A percentile compares a stretch with the other conserved stretches of the same genome.
These are phyloP conservation scores for Scylla paramamosain DNA, from an alignment of 1,140 invertebrate species.

Conservation along the genomic window DNA sequence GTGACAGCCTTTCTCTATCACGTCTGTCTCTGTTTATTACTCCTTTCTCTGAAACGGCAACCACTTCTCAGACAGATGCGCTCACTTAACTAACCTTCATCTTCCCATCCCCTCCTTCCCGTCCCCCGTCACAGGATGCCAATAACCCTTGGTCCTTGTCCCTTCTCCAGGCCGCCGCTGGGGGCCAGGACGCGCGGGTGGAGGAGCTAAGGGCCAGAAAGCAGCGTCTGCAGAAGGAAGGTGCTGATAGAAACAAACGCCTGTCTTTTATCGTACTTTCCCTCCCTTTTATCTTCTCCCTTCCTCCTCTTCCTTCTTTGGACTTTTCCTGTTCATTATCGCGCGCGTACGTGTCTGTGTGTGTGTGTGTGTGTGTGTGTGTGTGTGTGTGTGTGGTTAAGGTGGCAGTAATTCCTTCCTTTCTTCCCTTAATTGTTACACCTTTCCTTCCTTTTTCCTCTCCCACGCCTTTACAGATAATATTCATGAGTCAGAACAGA, in stretches of 20 bases:
- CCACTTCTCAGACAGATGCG: neutral
- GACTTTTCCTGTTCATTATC: too few species aligned
- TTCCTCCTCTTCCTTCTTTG: neutral
- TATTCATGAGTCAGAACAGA: too few species aligned
- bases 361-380: slow-evolving; percentile 2
- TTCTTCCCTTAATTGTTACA: neutral
- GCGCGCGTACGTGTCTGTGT: neutral
- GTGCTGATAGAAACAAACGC: neutral
- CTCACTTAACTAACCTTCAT: neutral
- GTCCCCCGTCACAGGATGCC: neutral
- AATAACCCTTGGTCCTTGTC: neutral
- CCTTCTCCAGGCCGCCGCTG: neutral
- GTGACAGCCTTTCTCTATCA: neutral
- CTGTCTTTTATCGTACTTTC: neutral
- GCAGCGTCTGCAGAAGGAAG: neutral
- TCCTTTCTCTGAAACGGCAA: neutral
- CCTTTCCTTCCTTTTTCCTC: neutral
- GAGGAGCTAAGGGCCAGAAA: neutral
- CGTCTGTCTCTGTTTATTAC: neutral
- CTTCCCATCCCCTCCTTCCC: neutral
- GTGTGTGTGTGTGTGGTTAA: slow-evolving; percentile 5
- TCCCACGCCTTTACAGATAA: neutral
- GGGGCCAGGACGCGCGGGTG: neutral
- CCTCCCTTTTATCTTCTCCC: neutral
- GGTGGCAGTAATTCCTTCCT: neutral